These are phyloP conservation scores for Chrysopa pallens DNA, from an alignment of 1,140 invertebrate species.

Conservation along the genomic window DNA sequence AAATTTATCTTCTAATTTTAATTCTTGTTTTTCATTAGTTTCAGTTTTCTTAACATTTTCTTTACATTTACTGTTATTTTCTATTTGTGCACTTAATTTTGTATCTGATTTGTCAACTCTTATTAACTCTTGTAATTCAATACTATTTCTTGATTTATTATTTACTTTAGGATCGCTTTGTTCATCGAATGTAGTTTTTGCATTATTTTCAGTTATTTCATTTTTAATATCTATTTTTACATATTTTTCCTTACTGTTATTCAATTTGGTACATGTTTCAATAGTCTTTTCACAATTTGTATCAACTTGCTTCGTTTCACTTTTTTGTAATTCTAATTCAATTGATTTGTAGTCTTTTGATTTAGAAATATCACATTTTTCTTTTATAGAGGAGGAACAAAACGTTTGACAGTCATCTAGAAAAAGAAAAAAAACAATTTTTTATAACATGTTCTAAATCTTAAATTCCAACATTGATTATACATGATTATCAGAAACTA, in stretches of 20 bases:
- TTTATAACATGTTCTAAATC: no score
- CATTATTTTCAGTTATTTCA: constrained; percentile 5
- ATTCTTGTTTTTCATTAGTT: constrained; percentile 1
- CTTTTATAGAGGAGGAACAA: neutral
- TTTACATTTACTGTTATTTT: constrained; percentile 12
- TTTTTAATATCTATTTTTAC: neutral
- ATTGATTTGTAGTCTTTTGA: constrained; percentile 1
- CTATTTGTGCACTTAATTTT: constrained; percentile 6
- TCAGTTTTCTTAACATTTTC: constrained; percentile 17
- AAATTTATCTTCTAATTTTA: constrained; percentile 4
- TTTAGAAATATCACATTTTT: constrained; percentile 2
- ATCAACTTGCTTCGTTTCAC: constrained; percentile 5
- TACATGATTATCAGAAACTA: no score
- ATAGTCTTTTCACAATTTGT: constrained; percentile 7
- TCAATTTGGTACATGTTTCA: constrained; percentile 2
- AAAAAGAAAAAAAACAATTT: no score
- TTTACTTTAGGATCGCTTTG: constrained; percentile 3
- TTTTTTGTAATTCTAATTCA: constrained; percentile 1
- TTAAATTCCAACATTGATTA: no score
- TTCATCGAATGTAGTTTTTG: neutral
- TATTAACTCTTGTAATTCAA: constrained; percentile 6
- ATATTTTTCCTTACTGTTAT: neutral
- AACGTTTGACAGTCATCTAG: no score
- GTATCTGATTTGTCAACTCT: constrained; percentile 8
- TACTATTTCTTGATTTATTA: constrained; percentile 2